Evolutionary conservation across 2,797 vertebrate species (phyloP).

Genomic region (Danio tinwini): DNA sequence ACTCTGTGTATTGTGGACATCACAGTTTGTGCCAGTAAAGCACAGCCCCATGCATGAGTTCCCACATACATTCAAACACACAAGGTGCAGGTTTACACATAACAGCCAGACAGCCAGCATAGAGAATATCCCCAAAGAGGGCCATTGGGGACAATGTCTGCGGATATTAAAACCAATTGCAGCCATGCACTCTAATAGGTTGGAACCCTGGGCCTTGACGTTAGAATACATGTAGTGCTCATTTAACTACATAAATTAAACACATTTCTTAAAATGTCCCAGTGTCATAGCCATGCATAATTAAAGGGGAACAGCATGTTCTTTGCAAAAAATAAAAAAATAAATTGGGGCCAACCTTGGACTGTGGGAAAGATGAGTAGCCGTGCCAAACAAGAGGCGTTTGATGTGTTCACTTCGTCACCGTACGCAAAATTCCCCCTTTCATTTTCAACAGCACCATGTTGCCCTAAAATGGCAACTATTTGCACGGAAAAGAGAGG

Average conservation of each 20-base stretch:
- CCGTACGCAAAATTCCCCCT: background rate
- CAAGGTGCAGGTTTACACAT: slow-evolving; percentile 65
- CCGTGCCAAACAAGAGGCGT: slow-evolving; percentile 26
- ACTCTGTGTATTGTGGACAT: slow-evolving; percentile 13
- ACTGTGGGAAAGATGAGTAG: slow-evolving; percentile 53
- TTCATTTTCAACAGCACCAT: slow-evolving; percentile 38
- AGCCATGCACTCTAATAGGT: background rate
- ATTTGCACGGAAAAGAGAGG: slow-evolving; percentile 33
- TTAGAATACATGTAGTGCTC: background rate
- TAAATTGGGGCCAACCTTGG: slow-evolving; percentile 27
- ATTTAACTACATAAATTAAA: background rate
- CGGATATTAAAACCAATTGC: slow-evolving; percentile 14
- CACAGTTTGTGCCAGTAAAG: slow-evolving; percentile 53
- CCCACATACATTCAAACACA: slow-evolving; percentile 58
- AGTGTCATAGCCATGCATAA: slow-evolving; percentile 24
- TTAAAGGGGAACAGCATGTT: background rate
- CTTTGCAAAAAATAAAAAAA: background rate
- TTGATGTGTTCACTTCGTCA: slow-evolving; percentile 46
- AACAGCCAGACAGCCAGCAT: slow-evolving; percentile 26
- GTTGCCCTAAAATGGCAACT: slow-evolving; percentile 42
- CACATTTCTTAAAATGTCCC: background rate
- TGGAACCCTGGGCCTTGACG: background rate
- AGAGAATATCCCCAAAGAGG: background rate
- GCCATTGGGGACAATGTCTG: background rate
- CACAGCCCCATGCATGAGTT: slow-evolving; percentile 53